A percentile compares a stretch with the other conserved stretches of the same genome.
These are phyloP conservation scores for Lates japonicus DNA, from an alignment of 2,797 vertebrate species.

Conservation along the genomic window DNA sequence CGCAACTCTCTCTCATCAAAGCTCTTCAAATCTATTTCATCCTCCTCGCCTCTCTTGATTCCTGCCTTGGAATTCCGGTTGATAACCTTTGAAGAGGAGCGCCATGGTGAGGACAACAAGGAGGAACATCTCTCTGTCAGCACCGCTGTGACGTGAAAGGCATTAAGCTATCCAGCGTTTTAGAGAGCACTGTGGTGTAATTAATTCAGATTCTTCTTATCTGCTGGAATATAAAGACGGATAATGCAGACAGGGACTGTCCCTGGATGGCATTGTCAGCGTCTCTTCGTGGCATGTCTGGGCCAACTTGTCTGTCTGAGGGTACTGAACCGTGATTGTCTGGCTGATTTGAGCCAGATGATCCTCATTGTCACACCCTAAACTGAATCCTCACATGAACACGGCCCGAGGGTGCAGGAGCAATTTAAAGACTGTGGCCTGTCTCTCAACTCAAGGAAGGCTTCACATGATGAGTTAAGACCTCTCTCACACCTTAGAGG, in stretches of 20 bases:
- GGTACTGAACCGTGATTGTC: conserved; percentile 60
- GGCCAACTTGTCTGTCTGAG: conserved; percentile 63
- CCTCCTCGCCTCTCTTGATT: conserved; percentile 68
- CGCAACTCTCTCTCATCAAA: conserved; percentile 70
- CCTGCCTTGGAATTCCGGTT: conserved; percentile 65
- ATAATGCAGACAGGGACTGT: conserved; percentile 43
- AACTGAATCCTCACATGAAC: conserved; percentile 70
- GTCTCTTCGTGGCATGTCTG: conserved; percentile 54
- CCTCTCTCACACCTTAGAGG: conserved; percentile 36
- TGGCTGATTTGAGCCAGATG: conserved; percentile 77
- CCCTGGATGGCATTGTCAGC: conserved; percentile 50
- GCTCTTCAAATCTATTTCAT: conserved; percentile 75
- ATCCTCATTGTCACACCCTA: conserved; percentile 77
- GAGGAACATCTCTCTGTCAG: conserved; percentile 73
- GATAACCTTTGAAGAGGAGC: conserved; percentile 79
- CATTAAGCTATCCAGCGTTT: conserved; percentile 61
- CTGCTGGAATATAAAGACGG: conserved; percentile 64
- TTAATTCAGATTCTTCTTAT: conserved; percentile 80
- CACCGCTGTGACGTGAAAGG: conserved; percentile 58
- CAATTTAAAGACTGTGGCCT: conserved; percentile 58
- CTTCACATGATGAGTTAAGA: conserved; percentile 59
- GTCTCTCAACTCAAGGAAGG: conserved; percentile 64
- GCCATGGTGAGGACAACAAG: conserved; percentile 61
- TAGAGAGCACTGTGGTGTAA: conserved; percentile 66
- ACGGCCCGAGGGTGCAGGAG: conserved; percentile 57